Evolutionary conservation across 2,797 vertebrate species (phyloP), one percentile per base, ranked within the genome.

Genomic region (Distichodus sexfasciatus): DNA sequence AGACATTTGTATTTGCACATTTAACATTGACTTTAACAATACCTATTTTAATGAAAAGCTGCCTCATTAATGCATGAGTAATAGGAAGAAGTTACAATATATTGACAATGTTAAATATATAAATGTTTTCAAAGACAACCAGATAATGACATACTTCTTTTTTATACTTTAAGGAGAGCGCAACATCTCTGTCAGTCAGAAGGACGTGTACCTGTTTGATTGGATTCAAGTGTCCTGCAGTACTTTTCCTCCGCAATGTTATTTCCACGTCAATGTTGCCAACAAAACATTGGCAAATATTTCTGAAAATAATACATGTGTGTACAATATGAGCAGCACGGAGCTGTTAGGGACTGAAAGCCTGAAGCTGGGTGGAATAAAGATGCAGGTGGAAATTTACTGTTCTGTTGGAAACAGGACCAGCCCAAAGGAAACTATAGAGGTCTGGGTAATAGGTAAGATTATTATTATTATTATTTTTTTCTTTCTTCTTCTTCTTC

Each of bases 401-500:
- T 76, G 74, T 41, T 2, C 2, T 28, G 9, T 41, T 29, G 24
- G 17, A 9, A 5, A 2, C 26, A 2, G 3, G 1, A 3, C 0
- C 6, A 21, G 3, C 17, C 0, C 1, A 14, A 14, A 31, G 9
- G 3, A 5, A 48, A 35, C 38, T 1, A 7, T 44, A 21, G 11
- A 2, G 35, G 36, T 51, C 15, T 51, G 43, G 44, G 54, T 2
- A 12, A 44, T 17, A 38, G 1, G 76, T 74, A 74, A 64, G 24
- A 64, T 29, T 40, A 1, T 9, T 31, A 3, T 50, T 15, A 33
- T n/a, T n/a, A 46, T 17, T 47, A 4, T 2, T 19, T 19, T 17
- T 55, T n/a, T n/a, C n/a, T n/a, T n/a, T n/a, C n/a, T n/a, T n/a
- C n/a, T n/a, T n/a, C n/a, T n/a, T n/a, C n/a, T n/a, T n/a, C n/a